phyloP scores from a whole-genome alignment of 2,888 invertebrate species.

The Anorthoa munda region DNA sequence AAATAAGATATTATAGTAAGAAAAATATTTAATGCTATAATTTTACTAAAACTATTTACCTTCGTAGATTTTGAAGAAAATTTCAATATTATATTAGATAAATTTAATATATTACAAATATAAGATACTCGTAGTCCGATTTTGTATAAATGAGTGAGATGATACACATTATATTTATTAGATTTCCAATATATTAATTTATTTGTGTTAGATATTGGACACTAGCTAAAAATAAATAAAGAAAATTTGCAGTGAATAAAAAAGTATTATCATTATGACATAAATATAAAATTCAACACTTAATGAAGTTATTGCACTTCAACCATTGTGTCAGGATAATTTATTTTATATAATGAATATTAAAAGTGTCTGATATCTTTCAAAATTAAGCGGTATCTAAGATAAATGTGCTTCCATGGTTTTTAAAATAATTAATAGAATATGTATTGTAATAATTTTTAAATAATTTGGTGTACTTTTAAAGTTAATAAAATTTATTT shows the following conservation, averaged over 20 bases:
- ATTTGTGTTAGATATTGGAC: conserved; percentile 44
- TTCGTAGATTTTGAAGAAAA: conserved; percentile 53
- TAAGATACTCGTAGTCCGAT: conserved; percentile 66
- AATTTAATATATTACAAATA: conserved; percentile 46
- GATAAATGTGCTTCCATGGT: conserved; percentile 71
- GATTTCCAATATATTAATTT: conserved; percentile 39
- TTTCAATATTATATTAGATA: conserved; percentile 48
- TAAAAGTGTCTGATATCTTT: conserved; percentile 48
- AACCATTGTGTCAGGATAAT: not conserved
- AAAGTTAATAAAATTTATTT: conserved; percentile 15
- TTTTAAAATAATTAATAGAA: conserved; percentile 42
- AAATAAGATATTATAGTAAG: conserved; percentile 51
- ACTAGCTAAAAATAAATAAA: not conserved
- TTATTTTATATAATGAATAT: not conserved
- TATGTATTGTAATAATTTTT: conserved; percentile 38
- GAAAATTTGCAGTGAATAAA: not conserved
- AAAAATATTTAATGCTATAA: conserved; percentile 52
- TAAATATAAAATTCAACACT: not conserved
- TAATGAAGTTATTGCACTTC: not conserved
- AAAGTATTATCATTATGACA: not conserved
- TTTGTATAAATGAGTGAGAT: conserved; percentile 53
- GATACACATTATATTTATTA: conserved; percentile 43
- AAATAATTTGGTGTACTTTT: conserved; percentile 41
- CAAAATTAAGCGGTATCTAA: conserved; percentile 35
- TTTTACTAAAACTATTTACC: conserved; percentile 57